Percentiles rank a stretch among this genome's conserved stretches.
phyloP scores from a whole-genome alignment of 1,140 invertebrate species.

The Nasonia longicornis region DNA sequence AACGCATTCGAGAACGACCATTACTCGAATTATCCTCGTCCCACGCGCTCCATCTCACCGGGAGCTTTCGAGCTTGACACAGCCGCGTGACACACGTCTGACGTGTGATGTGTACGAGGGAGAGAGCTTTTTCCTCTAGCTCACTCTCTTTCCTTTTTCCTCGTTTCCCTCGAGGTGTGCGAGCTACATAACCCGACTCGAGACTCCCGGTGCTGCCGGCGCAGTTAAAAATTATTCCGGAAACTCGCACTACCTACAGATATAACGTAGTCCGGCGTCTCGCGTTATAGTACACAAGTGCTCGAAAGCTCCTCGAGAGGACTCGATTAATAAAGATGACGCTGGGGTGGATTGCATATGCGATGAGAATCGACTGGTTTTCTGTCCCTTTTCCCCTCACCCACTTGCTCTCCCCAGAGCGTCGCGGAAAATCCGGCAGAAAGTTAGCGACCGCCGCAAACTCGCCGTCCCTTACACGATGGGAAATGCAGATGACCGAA shows the following conservation, averaged over 20 bases:
- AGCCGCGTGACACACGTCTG: neutral
- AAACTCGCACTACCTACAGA: neutral
- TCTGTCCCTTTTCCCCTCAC: neutral
- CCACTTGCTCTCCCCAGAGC: neutral
- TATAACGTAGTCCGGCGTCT: too few relatives aligned
- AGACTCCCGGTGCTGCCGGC: neutral
- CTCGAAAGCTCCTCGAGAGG: neutral
- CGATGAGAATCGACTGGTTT: conserved; percentile 5
- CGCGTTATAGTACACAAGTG: neutral
- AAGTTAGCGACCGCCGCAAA: conserved; percentile 16
- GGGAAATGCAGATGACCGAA: conserved; percentile 16
- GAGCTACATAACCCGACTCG: neutral
- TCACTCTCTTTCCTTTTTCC: neutral
- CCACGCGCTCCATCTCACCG: conserved; percentile 24
- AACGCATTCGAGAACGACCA: conserved; percentile 38
- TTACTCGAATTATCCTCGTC: conserved; percentile 49
- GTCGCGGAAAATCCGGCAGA: neutral
- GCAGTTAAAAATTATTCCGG: too few relatives aligned
- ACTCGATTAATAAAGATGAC: conserved; percentile 8
- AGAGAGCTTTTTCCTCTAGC: neutral
- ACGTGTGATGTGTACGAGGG: neutral
- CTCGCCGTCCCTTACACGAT: neutral
- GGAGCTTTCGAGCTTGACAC: neutral
- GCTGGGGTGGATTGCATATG: neutral
- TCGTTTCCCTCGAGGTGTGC: neutral